A percentile compares a stretch with the other conserved stretches of the same genome.
Evolutionary conservation across 2,888 invertebrate genomes (phyloP).

Genomic region (Erebia ligea): DNA sequence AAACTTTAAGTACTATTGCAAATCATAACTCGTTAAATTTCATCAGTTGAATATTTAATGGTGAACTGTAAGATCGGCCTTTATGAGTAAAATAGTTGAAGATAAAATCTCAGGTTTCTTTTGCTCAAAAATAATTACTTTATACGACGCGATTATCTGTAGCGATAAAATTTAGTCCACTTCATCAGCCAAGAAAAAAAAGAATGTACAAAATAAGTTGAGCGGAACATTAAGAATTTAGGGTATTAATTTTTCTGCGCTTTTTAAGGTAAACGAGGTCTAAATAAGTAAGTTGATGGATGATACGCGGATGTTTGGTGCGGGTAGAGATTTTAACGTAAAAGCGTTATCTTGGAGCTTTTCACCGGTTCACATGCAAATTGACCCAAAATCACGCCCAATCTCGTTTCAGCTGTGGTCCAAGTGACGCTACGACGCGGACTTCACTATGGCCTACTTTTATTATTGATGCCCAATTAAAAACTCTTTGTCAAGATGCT

Average conservation of each 20-base stretch:
- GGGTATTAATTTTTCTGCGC: constrained; percentile 44
- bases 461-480: too few relatives aligned
- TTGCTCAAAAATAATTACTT: constrained; percentile 15
- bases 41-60: too few relatives aligned
- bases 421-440: constrained; percentile 14
- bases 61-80: too few relatives aligned
- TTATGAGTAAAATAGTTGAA: constrained; percentile 14
- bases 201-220: constrained; percentile 20
- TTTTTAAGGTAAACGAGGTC: constrained; percentile 57
- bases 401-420: constrained; percentile 31
- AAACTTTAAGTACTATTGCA: not conserved
- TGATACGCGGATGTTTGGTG: constrained; percentile 56
- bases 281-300: constrained; percentile 57
- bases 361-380: constrained; percentile 65
- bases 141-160: constrained; percentile 21
- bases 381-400: constrained; percentile 53
- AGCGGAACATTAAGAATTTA: constrained; percentile 33
- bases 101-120: constrained; percentile 14
- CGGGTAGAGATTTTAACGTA: constrained; percentile 58
- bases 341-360: constrained; percentile 58
- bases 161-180: constrained; percentile 23
- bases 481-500: too few relatives aligned
- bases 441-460: too few relatives aligned
- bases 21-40: not conserved
- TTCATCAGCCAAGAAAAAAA: constrained; percentile 22